Conservation (phyloP, 2,797 vertebrate species). For the Cryptoprocta ferox region DNA sequence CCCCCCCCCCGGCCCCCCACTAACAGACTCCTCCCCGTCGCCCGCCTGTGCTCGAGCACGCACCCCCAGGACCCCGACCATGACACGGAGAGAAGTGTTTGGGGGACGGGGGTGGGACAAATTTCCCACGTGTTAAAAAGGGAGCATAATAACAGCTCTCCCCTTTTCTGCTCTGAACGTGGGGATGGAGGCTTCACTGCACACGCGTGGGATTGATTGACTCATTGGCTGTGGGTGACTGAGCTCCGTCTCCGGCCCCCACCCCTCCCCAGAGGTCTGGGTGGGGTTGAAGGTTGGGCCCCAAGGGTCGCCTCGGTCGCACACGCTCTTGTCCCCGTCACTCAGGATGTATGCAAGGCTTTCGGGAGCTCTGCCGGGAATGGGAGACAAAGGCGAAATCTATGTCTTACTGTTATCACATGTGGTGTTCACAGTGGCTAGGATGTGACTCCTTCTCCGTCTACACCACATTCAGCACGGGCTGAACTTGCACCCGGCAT, state of each 20-base stretch:
- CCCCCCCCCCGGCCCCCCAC: background rate
- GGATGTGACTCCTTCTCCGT: background rate
- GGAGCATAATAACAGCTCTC: fast-evolving
- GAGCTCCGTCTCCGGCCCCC: background rate
- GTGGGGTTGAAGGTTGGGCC: background rate
- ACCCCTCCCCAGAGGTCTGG: background rate
- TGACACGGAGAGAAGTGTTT: fast-evolving
- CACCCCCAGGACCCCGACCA: background rate
- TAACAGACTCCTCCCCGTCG: fast-evolving
- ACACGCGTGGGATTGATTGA: fast-evolving
- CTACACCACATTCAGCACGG: fast-evolving
- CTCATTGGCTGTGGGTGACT: background rate
- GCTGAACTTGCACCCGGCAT: fast-evolving
- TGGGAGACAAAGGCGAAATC: fast-evolving
- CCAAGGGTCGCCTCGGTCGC: too few species aligned
- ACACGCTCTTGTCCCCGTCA: background rate
- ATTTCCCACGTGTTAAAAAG: background rate
- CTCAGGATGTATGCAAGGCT: background rate
- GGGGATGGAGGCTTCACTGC: too few species aligned
- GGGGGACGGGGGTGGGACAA: background rate
- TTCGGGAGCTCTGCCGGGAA: background rate
- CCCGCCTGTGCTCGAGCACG: too few species aligned
- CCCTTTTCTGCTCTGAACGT: background rate
- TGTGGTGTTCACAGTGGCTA: fast-evolving
- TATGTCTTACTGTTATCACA: fast-evolving